These are phyloP conservation scores for Oreohelix idahoensis DNA, from an alignment of 1,140 invertebrate genomes.

Conservation along the genomic window DNA sequence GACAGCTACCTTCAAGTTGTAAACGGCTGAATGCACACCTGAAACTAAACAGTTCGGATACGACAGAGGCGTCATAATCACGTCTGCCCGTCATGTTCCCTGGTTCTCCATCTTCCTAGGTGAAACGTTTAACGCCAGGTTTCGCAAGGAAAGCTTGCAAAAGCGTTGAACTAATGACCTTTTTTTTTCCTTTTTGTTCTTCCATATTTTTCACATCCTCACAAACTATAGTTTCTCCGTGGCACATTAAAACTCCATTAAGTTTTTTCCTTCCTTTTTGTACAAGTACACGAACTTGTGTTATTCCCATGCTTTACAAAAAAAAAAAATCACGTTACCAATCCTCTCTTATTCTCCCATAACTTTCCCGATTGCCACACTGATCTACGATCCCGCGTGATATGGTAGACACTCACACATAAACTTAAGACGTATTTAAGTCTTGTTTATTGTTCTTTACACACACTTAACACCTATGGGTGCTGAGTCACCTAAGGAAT, in stretches of 20 bases:
- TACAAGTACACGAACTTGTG: not conserved
- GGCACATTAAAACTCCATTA: constrained; percentile 7
- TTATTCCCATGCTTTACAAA: not conserved
- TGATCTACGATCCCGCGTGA: not conserved
- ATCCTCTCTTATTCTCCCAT: not conserved
- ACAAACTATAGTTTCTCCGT: not conserved
- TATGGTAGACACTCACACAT: not conserved
- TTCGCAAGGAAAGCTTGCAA: not conserved
- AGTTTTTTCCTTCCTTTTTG: not conserved
- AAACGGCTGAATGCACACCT: no score
- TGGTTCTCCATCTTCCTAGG: not conserved
- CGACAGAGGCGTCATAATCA: not conserved
- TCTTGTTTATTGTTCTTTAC: not conserved
- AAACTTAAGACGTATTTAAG: not conserved
- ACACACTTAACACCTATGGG: constrained; percentile 11
- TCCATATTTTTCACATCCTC: not conserved
- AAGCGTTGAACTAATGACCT: not conserved
- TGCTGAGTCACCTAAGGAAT: no score
- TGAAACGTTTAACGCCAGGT: not conserved
- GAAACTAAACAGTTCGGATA: no score
- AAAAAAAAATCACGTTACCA: not conserved
- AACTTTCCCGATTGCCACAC: not conserved
- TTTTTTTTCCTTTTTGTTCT: not conserved
- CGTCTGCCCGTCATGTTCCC: not conserved
- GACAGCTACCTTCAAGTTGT: no score